Evolutionary conservation across 2,888 invertebrate species (phyloP).

Genomic region (Nephrotoma appendiculata): DNA sequence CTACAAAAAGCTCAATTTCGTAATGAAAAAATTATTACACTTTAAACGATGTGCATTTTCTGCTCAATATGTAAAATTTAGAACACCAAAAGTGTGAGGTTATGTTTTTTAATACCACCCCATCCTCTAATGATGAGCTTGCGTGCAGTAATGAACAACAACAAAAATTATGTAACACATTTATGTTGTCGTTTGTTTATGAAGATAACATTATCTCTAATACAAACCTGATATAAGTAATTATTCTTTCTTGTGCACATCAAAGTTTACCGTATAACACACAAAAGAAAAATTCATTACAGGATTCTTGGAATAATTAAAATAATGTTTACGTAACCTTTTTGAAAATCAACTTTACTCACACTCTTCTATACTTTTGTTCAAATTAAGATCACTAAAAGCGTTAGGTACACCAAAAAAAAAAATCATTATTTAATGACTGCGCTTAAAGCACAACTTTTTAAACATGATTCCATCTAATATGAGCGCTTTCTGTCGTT

Average conservation of each 20-base stretch:
- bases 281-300: not conserved
- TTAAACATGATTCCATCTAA: not conserved
- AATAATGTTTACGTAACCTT: not conserved
- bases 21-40: not conserved
- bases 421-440: not conserved
- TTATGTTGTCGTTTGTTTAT: not conserved
- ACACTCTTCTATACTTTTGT: not conserved
- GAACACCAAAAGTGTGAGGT: too few relatives aligned
- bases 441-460: not conserved
- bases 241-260: not conserved
- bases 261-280: not conserved
- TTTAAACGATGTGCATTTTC: not conserved
- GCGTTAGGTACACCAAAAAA: not conserved
- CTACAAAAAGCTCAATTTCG: too few relatives aligned
- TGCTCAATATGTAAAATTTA: not conserved
- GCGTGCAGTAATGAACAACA: not conserved
- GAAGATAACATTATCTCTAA: not conserved
- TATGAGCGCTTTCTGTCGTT: not conserved
- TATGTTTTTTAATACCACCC: too few relatives aligned
- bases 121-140: too few relatives aligned
- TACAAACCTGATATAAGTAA: not conserved
- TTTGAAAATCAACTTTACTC: not conserved
- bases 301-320: not conserved
- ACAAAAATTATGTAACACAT: not conserved
- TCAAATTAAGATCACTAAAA: not conserved